Conservation (phyloP, 2,888 invertebrate genomes). For the Sympetrum striolatum region DNA sequence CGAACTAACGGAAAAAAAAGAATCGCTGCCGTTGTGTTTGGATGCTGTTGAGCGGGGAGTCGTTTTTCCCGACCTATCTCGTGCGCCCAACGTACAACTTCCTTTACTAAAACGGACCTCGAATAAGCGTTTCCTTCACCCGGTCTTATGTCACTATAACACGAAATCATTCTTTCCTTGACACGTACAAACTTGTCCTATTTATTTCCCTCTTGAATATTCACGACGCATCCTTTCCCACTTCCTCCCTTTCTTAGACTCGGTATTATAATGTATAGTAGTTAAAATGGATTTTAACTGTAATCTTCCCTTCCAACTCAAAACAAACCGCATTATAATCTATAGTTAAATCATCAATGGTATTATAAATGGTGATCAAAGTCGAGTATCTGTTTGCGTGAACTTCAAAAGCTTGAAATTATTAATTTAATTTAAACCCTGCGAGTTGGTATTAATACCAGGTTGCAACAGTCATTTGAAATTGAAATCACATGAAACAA, state of each 20-base stretch:
- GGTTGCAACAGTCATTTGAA: no score
- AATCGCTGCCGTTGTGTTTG: not conserved
- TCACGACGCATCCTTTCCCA: not conserved
- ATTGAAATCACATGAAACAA: no score
- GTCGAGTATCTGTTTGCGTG: no score
- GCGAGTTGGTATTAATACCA: no score
- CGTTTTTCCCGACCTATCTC: not conserved
- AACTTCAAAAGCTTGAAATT: no score
- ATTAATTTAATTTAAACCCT: no score
- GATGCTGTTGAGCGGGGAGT: not conserved
- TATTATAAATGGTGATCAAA: no score
- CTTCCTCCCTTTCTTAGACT: not conserved
- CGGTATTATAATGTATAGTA: no score
- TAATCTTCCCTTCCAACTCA: no score
- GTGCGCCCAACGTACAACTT: not conserved
- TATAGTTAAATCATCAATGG: no score
- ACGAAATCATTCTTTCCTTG: not conserved
- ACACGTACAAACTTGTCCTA: not conserved
- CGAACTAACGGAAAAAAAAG: not conserved
- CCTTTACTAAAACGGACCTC: not conserved
- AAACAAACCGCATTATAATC: no score
- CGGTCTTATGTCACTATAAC: not conserved
- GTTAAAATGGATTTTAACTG: no score
- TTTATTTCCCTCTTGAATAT: not conserved
- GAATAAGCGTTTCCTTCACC: not conserved